phyloP scores from a whole-genome alignment of 2,797 vertebrate species.

The Botia kubotai region DNA sequence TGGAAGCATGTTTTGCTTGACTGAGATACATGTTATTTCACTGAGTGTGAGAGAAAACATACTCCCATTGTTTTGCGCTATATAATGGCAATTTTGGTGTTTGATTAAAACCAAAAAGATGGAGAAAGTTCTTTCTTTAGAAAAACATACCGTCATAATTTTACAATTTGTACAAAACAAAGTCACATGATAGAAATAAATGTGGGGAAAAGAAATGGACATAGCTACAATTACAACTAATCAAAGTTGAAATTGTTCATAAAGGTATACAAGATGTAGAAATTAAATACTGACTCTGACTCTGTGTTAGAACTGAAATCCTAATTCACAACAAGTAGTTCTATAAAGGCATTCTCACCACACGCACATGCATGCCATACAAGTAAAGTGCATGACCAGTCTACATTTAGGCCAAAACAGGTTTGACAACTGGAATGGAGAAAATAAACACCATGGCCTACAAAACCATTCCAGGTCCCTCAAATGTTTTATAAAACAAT shows the following conservation, averaged over 20 bases:
- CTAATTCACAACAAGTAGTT: not conserved
- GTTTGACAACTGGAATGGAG: constrained; percentile 12
- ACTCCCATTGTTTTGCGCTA: not conserved
- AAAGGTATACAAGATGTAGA: not conserved
- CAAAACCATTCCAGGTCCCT: not conserved
- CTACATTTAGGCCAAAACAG: constrained; percentile 27
- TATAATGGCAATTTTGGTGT: not conserved
- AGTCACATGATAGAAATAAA: not conserved
- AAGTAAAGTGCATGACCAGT: constrained; percentile 56
- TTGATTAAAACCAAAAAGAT: not conserved
- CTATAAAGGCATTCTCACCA: constrained; percentile 35
- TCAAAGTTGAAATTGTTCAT: constrained; percentile 11
- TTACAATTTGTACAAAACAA: not conserved
- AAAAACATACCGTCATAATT: not conserved
- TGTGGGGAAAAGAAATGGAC: not conserved
- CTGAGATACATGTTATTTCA: not conserved
- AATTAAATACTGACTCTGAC: not conserved
- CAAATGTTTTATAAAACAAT: constrained; percentile 5
- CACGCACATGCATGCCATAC: constrained; percentile 27
- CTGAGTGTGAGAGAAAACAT: not conserved
- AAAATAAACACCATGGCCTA: constrained; percentile 7
- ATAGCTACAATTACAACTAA: constrained; percentile 34
- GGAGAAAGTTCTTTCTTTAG: not conserved
- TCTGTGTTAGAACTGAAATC: not conserved
- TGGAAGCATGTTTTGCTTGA: not conserved